These are phyloP conservation scores for Philopotamus ludificatus DNA, from an alignment of 1,140 invertebrate species.

Conservation along the genomic window DNA sequence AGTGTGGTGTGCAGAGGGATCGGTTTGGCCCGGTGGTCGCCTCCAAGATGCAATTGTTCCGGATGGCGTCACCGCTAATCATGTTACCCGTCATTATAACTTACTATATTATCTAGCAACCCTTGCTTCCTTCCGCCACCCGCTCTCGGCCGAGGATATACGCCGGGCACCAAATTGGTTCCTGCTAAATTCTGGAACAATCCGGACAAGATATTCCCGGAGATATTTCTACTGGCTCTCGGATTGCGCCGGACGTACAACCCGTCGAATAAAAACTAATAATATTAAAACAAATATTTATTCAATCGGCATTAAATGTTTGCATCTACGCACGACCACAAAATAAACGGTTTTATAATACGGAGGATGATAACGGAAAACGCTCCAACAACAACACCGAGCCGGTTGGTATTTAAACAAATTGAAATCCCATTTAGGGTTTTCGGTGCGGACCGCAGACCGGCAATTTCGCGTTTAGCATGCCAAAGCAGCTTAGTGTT, in stretches of 20 bases:
- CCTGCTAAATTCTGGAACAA: background rate
- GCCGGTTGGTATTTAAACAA: too few relatives aligned
- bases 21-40: conserved; percentile 11
- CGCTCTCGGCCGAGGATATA: background rate
- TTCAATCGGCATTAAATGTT: too few relatives aligned
- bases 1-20: conserved; percentile 3
- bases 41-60: conserved; percentile 45
- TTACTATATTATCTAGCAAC: conserved; percentile 37
- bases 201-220: conserved; percentile 16
- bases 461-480: background rate
- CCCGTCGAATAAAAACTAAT: too few relatives aligned
- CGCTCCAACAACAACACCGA: too few relatives aligned
- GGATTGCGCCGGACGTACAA: too few relatives aligned
- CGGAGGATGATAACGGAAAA: too few relatives aligned
- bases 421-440: too few relatives aligned
- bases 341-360: too few relatives aligned
- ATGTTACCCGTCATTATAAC: conserved; percentile 46
- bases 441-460: background rate
- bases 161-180: background rate
- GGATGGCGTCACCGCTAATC: conserved; percentile 45
- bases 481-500: background rate
- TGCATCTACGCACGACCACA: too few relatives aligned
- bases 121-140: conserved; percentile 18
- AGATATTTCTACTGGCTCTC: too few relatives aligned
- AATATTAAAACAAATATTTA: background rate